Evolutionary conservation across 1,140 invertebrate species (phyloP).

Genomic region (Argopecten irradians): DNA sequence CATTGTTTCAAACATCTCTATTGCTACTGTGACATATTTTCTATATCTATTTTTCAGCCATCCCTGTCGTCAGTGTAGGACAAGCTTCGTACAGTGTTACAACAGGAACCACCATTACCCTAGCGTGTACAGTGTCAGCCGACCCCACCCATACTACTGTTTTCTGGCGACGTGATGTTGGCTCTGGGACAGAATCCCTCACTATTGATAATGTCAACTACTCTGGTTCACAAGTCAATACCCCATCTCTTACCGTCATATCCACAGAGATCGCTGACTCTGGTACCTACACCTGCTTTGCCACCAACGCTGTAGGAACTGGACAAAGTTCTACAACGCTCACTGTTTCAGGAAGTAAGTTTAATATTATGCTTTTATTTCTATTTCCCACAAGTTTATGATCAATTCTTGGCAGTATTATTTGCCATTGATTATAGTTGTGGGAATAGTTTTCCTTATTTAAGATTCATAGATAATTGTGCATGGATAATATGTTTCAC

Average conservation of each 20-base stretch:
- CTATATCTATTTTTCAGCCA: neutral
- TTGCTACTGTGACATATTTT: too few relatives aligned
- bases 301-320: conserved; percentile 36
- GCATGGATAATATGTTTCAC: too few relatives aligned
- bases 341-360: neutral
- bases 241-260: neutral
- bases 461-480: too few relatives aligned
- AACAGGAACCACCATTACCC: neutral
- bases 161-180: neutral
- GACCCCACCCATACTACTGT: neutral
- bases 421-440: too few relatives aligned
- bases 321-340: neutral
- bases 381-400: too few relatives aligned
- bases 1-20: too few relatives aligned
- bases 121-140: neutral
- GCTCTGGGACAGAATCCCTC: neutral
- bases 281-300: conserved; percentile 27
- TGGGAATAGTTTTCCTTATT: too few relatives aligned
- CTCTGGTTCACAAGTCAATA: neutral
- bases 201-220: neutral
- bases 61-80: neutral
- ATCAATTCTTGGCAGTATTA: too few relatives aligned
- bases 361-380: too few relatives aligned
- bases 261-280: neutral
- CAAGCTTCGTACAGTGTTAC: neutral